Evolutionary conservation across 2,888 invertebrate species (phyloP), one percentile per base, ranked within the genome.

Genomic region (Dynastes maya): DNA sequence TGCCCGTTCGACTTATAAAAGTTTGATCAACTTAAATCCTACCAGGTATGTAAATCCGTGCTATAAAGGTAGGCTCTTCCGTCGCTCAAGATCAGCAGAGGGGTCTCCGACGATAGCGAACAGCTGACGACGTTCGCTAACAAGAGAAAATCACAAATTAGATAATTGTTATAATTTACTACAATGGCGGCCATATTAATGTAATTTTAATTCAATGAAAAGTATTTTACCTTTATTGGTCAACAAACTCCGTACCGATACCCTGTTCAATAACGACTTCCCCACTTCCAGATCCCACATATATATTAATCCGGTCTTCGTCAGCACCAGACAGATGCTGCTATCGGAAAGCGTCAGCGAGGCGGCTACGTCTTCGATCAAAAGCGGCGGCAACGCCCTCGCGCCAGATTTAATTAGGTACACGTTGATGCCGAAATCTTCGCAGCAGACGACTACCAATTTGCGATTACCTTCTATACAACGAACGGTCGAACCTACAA

Each of bases 61-160:
- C 95, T 94, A 87, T 95, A 98, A 78, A 96, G 94, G 86, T 95
- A 98, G 1, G 96, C 95, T 86, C 94, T 94, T 32, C 96, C 96
- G 86, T 95, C 96, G 49, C 94, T 94, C 51, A 98, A 91, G n/a
- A 95, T 92, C 81, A 98, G 91, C 86, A 97, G 91, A 0, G 97
- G 97, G 86, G 94, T 93, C 80, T 95, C 93, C 13, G 86, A 88
- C 82, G 87, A 89, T 84, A 92, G 91, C 78, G 91, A 92, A 85
- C 90, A 92, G 81, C 90, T 92, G 79, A 90, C 92, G 32, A 91
- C 93, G 80, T 89, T 89, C 70, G 89, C 91, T 92, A 89, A 37
- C 0, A 37, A 37, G 5, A 37, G 61, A 88, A 89, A 6, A 53
- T 16, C 75, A 11, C 32, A 49, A 75, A 51, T 16, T 64, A n/a